phyloP scores from a whole-genome alignment of 1,140 invertebrate species.

The Odontomachus brunneus region DNA sequence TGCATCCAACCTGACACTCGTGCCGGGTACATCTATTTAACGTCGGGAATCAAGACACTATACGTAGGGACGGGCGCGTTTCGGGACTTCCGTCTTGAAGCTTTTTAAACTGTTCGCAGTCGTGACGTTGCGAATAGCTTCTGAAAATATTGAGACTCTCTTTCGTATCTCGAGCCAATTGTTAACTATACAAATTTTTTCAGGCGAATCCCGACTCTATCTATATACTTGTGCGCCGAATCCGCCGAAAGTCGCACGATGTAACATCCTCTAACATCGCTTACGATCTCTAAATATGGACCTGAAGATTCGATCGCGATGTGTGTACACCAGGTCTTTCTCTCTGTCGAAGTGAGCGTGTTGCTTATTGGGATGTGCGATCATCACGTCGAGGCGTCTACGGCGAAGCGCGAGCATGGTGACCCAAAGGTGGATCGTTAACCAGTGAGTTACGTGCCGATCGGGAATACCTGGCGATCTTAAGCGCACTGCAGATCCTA shows the following conservation, averaged over 20 bases:
- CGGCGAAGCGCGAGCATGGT: conserved; percentile 60
- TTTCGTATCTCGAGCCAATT: too few relatives aligned
- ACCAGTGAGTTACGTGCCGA: conserved; percentile 64
- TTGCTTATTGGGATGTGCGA: conserved; percentile 62
- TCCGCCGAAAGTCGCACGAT: not conserved
- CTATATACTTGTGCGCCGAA: not conserved
- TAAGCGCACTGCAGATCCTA: conserved; percentile 39
- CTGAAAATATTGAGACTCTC: too few relatives aligned
- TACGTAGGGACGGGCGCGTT: too few relatives aligned
- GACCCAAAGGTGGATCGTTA: conserved; percentile 66
- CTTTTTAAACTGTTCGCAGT: too few relatives aligned
- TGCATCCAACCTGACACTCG: conserved; percentile 11
- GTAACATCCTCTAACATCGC: not conserved
- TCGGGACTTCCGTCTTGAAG: too few relatives aligned
- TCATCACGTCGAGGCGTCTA: conserved; percentile 55
- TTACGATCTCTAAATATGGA: conserved; percentile 34
- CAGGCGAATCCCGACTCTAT: too few relatives aligned
- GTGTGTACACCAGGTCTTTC: conserved; percentile 6
- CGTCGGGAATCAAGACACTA: not conserved
- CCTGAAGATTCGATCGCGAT: conserved; percentile 9
- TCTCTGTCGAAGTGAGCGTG: conserved; percentile 43
- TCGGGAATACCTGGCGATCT: conserved; percentile 65
- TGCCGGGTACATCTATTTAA: not conserved
- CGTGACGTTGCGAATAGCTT: too few relatives aligned
- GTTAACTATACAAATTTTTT: too few relatives aligned